Conservation (phyloP, 2,797 vertebrate genomes). For the Bradypodion ventrale region DNA sequence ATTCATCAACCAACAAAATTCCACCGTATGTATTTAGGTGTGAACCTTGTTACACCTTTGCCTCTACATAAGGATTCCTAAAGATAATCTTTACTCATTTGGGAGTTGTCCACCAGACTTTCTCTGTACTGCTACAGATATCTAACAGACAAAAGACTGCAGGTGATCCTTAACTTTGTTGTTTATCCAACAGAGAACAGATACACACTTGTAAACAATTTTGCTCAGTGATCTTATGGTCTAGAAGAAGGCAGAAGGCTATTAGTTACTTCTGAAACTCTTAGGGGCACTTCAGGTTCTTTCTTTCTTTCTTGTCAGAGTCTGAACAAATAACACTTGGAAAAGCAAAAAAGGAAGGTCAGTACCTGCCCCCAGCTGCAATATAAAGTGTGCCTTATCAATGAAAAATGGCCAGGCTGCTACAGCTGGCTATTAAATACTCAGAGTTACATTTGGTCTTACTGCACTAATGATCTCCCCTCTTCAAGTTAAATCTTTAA, state of each 20-base stretch:
- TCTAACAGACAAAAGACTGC: neutral
- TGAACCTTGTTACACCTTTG: neutral
- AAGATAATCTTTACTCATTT: neutral
- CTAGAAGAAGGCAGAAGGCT: neutral
- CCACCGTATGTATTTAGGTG: no score
- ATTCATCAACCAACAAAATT: no score
- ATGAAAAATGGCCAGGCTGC: constrained; percentile 27
- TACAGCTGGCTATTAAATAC: constrained; percentile 15
- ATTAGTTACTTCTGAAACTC: constrained; percentile 28
- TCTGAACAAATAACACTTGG: constrained; percentile 21
- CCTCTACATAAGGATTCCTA: neutral
- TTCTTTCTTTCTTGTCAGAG: neutral
- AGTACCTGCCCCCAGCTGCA: constrained; percentile 21
- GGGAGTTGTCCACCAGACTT: neutral
- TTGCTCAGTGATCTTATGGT: neutral
- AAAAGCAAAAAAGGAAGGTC: neutral
- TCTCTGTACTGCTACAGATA: neutral
- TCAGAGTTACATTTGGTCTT: constrained; percentile 19
- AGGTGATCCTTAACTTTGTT: neutral
- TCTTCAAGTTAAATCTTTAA: constrained; percentile 34
- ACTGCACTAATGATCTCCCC: constrained; percentile 26
- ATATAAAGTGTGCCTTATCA: constrained; percentile 18
- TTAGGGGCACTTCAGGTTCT: neutral
- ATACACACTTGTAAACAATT: constrained; percentile 4
- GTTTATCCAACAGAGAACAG: neutral